Evolutionary conservation across 2,888 invertebrate species (phyloP), one percentile per base, ranked within the genome.

Genomic region (Marronus borbonicus): DNA sequence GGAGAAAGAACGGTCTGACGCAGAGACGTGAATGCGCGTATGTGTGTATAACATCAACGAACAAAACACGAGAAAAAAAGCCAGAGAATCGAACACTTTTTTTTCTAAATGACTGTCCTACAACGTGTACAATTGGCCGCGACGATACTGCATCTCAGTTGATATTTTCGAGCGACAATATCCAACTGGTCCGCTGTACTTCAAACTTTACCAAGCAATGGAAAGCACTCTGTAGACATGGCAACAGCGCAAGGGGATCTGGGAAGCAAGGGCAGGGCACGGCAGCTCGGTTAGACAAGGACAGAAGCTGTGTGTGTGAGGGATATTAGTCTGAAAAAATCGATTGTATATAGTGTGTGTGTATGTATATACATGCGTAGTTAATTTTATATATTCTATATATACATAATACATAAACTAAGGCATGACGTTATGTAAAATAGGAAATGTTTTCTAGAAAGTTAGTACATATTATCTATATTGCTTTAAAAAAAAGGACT

Each of bases 211-310:
- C 84, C 84, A 83, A 85, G 79, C 76, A 85, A 84, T 85, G 85
- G 85, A 87, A 86, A 86, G 86, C 85, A 84, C 84, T 81, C 83
- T 81, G 85, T 83, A 83, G 81, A 84, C 80, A 81, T 83, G 86
- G 86, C 87, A 86, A 87, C 87, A 82, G 80, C 81, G 86, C 84
- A 69, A 44, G 68, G 79, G 79, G 82, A 20, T 52, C 20, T 20
- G 58, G 70, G 70, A 17, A 58, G 70, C 39, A 44, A 44, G 72
- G 60, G 60, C 39, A 44, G 60, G 52, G 60, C 39, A 44, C 55
- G 55, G 24, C 44, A 39, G 72, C 72, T 72, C 72, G 58, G 60
- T 72, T 72, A 72, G 44, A 72, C 58, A 24, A 72, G 72, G 72
- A 72, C 20, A 75, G 68, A 79, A 76, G 79, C 66, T 20, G 17